Conservation (phyloP, 2,113 vertebrate genomes). For the Pycnonotus jocosus region DNA sequence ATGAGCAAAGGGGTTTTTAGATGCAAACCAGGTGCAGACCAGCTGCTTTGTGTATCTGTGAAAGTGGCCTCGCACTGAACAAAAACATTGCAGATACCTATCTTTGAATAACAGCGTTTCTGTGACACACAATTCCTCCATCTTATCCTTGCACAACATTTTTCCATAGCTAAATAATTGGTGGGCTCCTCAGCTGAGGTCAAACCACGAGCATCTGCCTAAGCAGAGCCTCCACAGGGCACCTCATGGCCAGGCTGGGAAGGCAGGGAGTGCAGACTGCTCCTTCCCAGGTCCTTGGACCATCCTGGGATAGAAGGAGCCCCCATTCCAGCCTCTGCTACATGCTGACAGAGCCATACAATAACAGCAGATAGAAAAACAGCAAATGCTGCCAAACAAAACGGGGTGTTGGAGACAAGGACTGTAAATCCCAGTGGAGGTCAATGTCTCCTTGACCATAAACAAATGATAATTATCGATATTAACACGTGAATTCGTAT, state of each 20-base stretch:
- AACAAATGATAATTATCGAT: not conserved
- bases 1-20: not conserved
- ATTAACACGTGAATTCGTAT: not conserved
- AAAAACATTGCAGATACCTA: not conserved
- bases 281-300: not conserved
- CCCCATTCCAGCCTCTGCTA: not conserved
- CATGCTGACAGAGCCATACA: not conserved
- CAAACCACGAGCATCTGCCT: not conserved
- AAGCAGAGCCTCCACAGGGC: not conserved
- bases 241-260: fast-evolving
- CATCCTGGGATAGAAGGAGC: fast-evolving
- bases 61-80: not conserved
- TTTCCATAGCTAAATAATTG: not conserved
- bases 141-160: not conserved
- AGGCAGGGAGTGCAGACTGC: too few species aligned
- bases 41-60: not conserved
- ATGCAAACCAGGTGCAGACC: slow-evolving; percentile 13
- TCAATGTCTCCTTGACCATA: not conserved
- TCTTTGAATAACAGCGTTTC: not conserved
- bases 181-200: not conserved
- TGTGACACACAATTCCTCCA: not conserved
- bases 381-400: not conserved
- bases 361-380: not conserved
- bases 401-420: not conserved
- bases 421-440: not conserved